Evolutionary conservation across 2,888 invertebrate genomes (phyloP).

Genomic region (Melipona bicolor): DNA sequence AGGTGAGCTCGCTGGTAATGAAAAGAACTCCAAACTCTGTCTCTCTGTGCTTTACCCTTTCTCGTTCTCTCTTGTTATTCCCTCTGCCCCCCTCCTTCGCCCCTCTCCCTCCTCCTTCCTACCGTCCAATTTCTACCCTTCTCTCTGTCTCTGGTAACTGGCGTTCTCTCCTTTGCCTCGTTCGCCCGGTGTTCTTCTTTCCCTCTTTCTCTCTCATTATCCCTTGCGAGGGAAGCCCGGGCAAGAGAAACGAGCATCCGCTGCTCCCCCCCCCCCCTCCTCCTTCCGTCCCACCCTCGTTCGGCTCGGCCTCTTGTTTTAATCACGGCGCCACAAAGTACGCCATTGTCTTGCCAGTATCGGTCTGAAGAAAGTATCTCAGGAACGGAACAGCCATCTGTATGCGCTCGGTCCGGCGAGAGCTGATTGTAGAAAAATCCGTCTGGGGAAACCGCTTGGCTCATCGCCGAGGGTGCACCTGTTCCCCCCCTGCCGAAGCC

Average conservation of each 20-base stretch:
- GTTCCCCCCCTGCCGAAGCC: conserved; percentile 44
- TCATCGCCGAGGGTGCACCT: conserved; percentile 65
- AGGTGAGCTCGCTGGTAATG: conserved; percentile 76
- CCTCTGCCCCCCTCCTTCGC: neutral
- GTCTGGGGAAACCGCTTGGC: conserved; percentile 64
- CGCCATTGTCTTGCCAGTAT: conserved; percentile 78
- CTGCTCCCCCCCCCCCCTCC: conserved; percentile 59
- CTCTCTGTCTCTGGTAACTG: conserved; percentile 30
- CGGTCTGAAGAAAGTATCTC: conserved; percentile 77
- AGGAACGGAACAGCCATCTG: conserved; percentile 57
- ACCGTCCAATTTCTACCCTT: conserved; percentile 26
- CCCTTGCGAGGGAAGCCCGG: conserved; percentile 23
- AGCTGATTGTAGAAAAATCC: conserved; percentile 70
- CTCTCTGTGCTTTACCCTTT: conserved; percentile 62
- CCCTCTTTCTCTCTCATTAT: conserved; percentile 47
- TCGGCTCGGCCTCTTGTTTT: conserved; percentile 73
- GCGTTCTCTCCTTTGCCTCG: conserved; percentile 29
- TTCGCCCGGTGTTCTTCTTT: conserved; percentile 15
- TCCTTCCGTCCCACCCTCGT: conserved; percentile 44
- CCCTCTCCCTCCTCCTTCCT: conserved; percentile 24
- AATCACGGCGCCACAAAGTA: conserved; percentile 80
- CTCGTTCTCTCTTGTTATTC: conserved; percentile 47
- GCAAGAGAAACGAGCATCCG: conserved; percentile 57
- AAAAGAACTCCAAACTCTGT: conserved; percentile 78
- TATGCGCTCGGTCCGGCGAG: conserved; percentile 46